A percentile compares a stretch with the other conserved stretches of the same genome.
Evolutionary conservation across 2,888 invertebrate species (phyloP).

Genomic region (Lordiphosa fenestrarum): DNA sequence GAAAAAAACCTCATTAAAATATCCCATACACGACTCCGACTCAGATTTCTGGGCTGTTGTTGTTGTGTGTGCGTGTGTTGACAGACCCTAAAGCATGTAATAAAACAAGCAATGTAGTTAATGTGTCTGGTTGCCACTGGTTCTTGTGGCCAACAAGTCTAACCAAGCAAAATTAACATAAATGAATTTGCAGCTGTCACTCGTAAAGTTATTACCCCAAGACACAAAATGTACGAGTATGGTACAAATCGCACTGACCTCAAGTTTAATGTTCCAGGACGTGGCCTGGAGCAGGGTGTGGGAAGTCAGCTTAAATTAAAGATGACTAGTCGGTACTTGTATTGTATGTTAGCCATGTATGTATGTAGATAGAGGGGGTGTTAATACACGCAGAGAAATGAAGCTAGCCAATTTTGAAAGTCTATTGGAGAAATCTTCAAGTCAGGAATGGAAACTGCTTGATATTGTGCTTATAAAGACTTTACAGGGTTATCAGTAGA

Average conservation of each 20-base stretch:
- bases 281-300: conserved; percentile 7
- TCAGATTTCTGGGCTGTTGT: conserved; percentile 24
- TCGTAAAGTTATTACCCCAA: conserved; percentile 47
- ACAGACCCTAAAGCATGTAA: conserved; percentile 38
- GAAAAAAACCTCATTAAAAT: conserved; percentile 67
- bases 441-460: too few relatives aligned
- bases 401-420: conserved; percentile 59
- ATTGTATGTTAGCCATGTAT: too few relatives aligned
- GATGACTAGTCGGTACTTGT: conserved; percentile 38
- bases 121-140: conserved; percentile 52
- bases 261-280: conserved; percentile 40
- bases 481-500: too few relatives aligned
- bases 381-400: conserved; percentile 34
- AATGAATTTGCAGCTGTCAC: conserved; percentile 74
- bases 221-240: conserved; percentile 62
- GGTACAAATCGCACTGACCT: conserved; percentile 65
- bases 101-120: conserved; percentile 40
- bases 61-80: conserved; percentile 24
- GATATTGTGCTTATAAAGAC: too few relatives aligned
- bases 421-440: conserved; percentile 32
- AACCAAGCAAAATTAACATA: conserved; percentile 68
- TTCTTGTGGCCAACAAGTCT: conserved; percentile 61
- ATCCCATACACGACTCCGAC: conserved; percentile 52
- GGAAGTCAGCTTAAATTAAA: conserved; percentile 45
- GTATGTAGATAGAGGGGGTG: too few relatives aligned